Base-by-base conservation (phyloP, 2,113 vertebrate species). In the Todiramphus chloris region DNA sequence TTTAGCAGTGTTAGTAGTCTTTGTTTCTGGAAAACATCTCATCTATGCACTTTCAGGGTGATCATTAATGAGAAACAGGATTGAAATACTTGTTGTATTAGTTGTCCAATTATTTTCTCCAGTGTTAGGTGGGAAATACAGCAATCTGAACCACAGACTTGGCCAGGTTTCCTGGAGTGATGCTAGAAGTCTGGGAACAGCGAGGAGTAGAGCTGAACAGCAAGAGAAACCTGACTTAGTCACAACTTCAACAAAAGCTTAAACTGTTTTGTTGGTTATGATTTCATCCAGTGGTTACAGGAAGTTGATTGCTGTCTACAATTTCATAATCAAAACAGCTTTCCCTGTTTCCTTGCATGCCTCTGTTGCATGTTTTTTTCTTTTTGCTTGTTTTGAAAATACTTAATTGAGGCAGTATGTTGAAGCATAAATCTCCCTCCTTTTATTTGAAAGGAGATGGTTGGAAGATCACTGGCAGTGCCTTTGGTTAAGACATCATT, bases 11-110 rank as follows among this genome's bases (percentile, higher is more conserved):
- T 55, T 83, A 44, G 10, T 67, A 10, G 50, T 86, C 50, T 81
- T 93, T 72, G 31, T 76, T 94, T 86, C 74, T 88, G 58, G 85
- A 68, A 43, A 39, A 37, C 73, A 83, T 64, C 90, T 72, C 63
- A 58, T 53, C 59, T 87, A 1, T 0, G 0, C 21, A 14, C 55
- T 8, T 89, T 69, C 28, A 10, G 60, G 24, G 30, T 4, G 10
- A 44, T 77, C 35, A 21, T 64, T 56, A 75, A 37, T 30, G 43
- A 58, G 66, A 63, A 84, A 41, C 17, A 18, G 7, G 19, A 16
- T 19, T 87, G 66, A 91, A 67, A 59, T 37, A 25, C 37, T 74
- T 46, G 11, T 48, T n/a, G 48, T 62, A 3, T 16, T 72, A 20
- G 27, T 64, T 58, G 43, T 59, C 67, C 60, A 28, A 5, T 78